phyloP scores from a whole-genome alignment of 2,797 vertebrate genomes.

The Erpetoichthys calabaricus region DNA sequence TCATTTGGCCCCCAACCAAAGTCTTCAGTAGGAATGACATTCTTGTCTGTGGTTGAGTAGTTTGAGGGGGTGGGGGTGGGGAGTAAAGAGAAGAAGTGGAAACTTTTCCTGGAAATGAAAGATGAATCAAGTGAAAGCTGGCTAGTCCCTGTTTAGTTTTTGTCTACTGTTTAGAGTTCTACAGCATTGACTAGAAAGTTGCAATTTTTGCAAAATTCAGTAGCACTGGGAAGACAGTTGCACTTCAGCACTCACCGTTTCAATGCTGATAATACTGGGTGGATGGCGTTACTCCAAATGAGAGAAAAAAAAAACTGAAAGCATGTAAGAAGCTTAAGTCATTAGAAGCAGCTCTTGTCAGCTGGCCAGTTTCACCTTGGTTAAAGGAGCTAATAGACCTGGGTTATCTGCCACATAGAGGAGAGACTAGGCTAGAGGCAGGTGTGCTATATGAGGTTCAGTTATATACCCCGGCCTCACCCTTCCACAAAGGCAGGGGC shows the following conservation, averaged over 20 bases:
- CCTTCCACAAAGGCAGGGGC: too few species aligned
- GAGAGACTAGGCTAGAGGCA: too few species aligned
- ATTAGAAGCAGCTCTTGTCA: slow-evolving; percentile 33
- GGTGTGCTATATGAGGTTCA: too few species aligned
- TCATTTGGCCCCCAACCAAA: slow-evolving; percentile 38
- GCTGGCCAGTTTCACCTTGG: slow-evolving; percentile 26
- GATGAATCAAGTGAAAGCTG: not conserved
- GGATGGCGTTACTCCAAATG: slow-evolving; percentile 14
- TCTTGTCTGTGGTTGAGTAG: not conserved
- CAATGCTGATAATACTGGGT: too few species aligned
- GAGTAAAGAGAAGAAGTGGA: not conserved
- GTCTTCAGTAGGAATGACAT: slow-evolving; percentile 42
- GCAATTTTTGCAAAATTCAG: slow-evolving; percentile 17
- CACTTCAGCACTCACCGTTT: too few species aligned
- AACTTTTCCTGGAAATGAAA: too few species aligned
- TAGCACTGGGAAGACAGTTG: slow-evolving; percentile 20
- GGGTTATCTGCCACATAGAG: too few species aligned
- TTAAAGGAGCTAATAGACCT: slow-evolving; percentile 10
- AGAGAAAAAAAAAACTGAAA: slow-evolving; percentile 26
- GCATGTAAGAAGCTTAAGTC: slow-evolving; percentile 49
- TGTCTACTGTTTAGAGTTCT: too few species aligned
- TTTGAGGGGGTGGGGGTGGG: not conserved
- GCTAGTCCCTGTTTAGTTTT: not conserved
- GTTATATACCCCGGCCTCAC: not conserved
- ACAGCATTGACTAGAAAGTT: slow-evolving; percentile 3